phyloP scores from a whole-genome alignment of 2,888 invertebrate genomes.

The Himalopsyche anomala region DNA sequence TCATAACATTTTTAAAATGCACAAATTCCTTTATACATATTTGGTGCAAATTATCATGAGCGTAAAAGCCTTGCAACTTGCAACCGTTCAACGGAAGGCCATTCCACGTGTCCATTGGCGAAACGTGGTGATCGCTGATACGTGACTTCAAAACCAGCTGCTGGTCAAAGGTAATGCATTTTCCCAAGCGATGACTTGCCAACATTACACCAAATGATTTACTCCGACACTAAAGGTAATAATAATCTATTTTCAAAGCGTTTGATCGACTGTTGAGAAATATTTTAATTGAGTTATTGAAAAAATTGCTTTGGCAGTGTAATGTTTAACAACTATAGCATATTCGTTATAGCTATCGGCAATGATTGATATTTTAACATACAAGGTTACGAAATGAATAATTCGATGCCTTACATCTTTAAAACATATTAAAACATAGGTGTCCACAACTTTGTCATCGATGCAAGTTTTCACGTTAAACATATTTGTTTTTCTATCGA shows the following conservation, averaged over 20 bases:
- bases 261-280: neutral
- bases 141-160: constrained; percentile 37
- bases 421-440: too few species aligned
- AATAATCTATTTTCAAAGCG: neutral
- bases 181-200: neutral
- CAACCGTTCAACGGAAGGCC: constrained; percentile 26
- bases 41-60: constrained; percentile 2
- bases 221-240: neutral
- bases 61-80: constrained; percentile 6
- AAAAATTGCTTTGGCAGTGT: constrained; percentile 2
- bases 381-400: constrained; percentile 4
- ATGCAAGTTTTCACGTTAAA: too few species aligned
- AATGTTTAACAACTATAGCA: neutral
- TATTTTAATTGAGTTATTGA: neutral
- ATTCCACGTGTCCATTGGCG: constrained; percentile 44
- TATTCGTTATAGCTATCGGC: neutral
- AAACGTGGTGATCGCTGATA: constrained; percentile 50
- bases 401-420: neutral
- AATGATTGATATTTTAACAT: neutral
- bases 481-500: too few species aligned
- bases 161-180: constrained; percentile 18
- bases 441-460: too few species aligned
- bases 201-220: neutral
- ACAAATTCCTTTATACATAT: neutral
- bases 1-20: too few species aligned